Percentiles rank a stretch among this genome's conserved stretches.
Conservation (phyloP, 35 echinoderm and acorn worm genomes). For the Apostichopus parvimensis region DNA sequence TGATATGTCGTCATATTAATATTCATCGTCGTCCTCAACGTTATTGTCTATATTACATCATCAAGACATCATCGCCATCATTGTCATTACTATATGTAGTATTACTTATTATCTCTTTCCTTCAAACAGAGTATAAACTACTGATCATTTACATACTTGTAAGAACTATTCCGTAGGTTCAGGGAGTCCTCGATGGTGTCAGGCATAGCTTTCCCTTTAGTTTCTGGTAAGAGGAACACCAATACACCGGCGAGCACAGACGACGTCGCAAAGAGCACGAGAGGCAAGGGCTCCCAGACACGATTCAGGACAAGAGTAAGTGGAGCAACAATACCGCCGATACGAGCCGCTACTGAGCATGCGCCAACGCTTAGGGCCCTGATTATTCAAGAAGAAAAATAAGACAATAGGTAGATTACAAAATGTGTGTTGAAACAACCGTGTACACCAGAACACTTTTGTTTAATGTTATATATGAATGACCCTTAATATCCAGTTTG, state of each 20-base stretch:
- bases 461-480: too few relatives aligned
- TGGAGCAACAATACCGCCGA: conserved; percentile 44
- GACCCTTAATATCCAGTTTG: too few relatives aligned
- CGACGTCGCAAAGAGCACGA: conserved; percentile 25
- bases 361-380: conserved; percentile 46
- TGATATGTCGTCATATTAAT: too few relatives aligned
- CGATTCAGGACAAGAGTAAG: conserved; percentile 27
- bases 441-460: too few relatives aligned
- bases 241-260: conserved; percentile 49
- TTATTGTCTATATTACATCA: too few relatives aligned
- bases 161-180: not conserved
- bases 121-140: too few relatives aligned
- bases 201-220: conserved; percentile 50
- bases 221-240: conserved; percentile 51
- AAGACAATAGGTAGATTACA: too few relatives aligned
- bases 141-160: not conserved
- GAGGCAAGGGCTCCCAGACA: conserved; percentile 4
- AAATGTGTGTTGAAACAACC: too few relatives aligned
- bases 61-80: too few relatives aligned
- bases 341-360: conserved; percentile 41
- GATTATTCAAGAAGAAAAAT: not conserved
- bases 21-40: too few relatives aligned
- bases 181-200: conserved; percentile 51
- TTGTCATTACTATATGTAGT: too few relatives aligned
- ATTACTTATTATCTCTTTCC: too few relatives aligned